Conservation (phyloP, 2,888 invertebrate species). For the Tenthredo distinguenda region DNA sequence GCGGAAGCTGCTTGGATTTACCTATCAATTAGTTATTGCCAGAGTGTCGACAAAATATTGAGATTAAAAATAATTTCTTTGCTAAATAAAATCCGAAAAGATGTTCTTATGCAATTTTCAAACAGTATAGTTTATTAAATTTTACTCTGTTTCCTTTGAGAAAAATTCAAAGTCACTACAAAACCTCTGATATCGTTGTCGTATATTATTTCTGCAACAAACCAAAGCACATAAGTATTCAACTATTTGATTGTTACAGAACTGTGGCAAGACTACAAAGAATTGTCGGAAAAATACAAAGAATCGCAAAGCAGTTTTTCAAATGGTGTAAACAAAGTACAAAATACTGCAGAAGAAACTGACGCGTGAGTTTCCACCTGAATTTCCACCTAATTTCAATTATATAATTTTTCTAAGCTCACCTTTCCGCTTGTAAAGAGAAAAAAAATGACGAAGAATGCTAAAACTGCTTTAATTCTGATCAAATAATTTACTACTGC, state of each 20-base stretch:
- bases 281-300: slow-evolving; percentile 48
- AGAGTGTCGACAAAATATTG: too few species aligned
- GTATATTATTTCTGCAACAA: too few species aligned
- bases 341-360: neutral
- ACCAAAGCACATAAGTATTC: too few species aligned
- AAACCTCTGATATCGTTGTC: too few species aligned
- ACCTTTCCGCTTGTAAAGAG: neutral
- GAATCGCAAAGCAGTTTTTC: slow-evolving; percentile 15
- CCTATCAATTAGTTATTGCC: too few species aligned
- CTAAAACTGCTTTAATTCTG: neutral
- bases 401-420: neutral
- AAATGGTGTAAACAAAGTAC: neutral
- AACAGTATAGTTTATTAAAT: too few species aligned
- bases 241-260: slow-evolving; percentile 59
- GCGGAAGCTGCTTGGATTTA: too few species aligned
- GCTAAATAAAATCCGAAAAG: too few species aligned
- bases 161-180: too few species aligned
- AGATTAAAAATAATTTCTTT: too few species aligned
- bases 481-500: neutral
- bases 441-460: neutral
- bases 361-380: neutral
- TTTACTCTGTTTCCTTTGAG: too few species aligned
- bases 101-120: too few species aligned
- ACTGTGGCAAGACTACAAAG: slow-evolving; percentile 62
- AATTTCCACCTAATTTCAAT: neutral